Evolutionary conservation across 2,113 vertebrate genomes (phyloP).

Genomic region (Rousettus leschenaultii): DNA sequence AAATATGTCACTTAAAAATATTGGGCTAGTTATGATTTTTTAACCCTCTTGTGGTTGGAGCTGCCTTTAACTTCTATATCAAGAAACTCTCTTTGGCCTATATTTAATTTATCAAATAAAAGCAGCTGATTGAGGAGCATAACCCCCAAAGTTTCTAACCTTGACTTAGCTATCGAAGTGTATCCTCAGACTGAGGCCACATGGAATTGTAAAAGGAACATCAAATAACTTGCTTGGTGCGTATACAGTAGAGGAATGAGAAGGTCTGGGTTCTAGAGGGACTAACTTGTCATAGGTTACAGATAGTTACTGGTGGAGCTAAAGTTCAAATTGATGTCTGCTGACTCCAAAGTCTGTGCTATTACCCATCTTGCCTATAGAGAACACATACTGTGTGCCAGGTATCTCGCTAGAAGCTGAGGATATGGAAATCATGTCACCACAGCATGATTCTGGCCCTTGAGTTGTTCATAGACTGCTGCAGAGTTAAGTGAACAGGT

Average conservation of each 20-base stretch:
- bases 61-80: not conserved
- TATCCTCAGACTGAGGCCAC: not conserved
- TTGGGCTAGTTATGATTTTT: constrained; percentile 28
- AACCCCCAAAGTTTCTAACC: not conserved
- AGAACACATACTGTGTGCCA: not conserved
- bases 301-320: not conserved
- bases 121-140: not conserved
- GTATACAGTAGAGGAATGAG: not conserved
- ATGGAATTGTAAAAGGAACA: not conserved
- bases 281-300: not conserved
- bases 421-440: not conserved
- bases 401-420: not conserved
- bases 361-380: not conserved
- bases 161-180: not conserved
- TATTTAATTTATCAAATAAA: constrained; percentile 28
- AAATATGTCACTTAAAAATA: constrained; percentile 59
- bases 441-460: not conserved
- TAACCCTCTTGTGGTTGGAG: not conserved
- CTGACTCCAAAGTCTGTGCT: not conserved
- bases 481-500: not conserved
- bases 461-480: not conserved
- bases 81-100: not conserved
- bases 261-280: not conserved
- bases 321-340: not conserved
- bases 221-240: not conserved